phyloP scores from a whole-genome alignment of 2,797 vertebrate species.

The Odontamblyopus lacepedii region DNA sequence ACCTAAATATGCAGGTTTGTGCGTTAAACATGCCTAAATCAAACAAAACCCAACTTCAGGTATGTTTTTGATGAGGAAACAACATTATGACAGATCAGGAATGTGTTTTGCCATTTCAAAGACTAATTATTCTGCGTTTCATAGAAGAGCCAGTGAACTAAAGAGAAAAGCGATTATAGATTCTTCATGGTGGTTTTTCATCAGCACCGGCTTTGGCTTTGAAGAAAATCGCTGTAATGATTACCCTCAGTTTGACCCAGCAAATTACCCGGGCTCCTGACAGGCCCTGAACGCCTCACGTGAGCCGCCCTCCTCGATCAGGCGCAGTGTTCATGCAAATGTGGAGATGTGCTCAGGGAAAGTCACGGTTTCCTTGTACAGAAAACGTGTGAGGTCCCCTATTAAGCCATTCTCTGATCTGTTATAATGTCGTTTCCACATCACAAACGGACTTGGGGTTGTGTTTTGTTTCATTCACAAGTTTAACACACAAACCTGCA shows the following conservation, averaged over 20 bases:
- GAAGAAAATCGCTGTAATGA: not conserved
- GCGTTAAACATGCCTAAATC: no score
- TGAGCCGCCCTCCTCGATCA: not conserved
- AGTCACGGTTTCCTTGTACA: no score
- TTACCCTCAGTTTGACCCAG: constrained; percentile 10
- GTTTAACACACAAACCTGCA: no score
- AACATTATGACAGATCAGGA: no score
- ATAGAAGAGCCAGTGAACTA: not conserved
- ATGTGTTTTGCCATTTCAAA: constrained; percentile 1
- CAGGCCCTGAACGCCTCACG: constrained; percentile 1
- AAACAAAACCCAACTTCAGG: no score
- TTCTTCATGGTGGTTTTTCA: constrained; percentile 4
- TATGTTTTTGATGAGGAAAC: no score
- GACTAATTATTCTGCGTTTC: not conserved
- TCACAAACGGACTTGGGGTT: no score
- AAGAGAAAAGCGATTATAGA: constrained; percentile 1
- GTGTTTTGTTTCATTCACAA: no score
- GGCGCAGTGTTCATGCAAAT: not conserved
- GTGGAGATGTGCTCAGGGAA: not conserved
- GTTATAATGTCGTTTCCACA: no score
- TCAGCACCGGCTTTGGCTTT: not conserved
- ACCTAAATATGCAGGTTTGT: no score
- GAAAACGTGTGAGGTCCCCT: no score
- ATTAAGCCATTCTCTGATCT: no score
- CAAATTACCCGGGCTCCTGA: not conserved